Base-by-base conservation (phyloP, 2,888 invertebrate species). In the Drosophila anomalata region DNA sequence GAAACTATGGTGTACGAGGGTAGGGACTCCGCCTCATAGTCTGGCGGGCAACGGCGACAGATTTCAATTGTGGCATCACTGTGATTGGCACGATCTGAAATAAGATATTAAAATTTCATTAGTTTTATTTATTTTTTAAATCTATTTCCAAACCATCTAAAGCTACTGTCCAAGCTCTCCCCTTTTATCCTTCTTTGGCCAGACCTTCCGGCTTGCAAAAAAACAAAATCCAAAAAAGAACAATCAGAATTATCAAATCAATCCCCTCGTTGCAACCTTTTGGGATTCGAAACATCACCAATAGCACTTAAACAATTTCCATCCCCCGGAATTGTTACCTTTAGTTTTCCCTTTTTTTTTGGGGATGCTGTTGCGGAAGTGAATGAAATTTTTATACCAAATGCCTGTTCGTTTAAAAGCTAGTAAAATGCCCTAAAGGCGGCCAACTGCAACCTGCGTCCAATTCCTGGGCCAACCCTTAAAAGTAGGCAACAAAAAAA, bases 1-100 rank as follows among this genome's bases (percentile, higher is more conserved):
- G 94, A 94, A 48, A 94, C 94, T 58, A 94, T 92, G 4, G 94
- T 94, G 81, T 94, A 94, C 72, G 93, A 94, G 12, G 94, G 94
- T 66, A 94, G 87, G 1, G 93, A 93, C 75, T 94, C 94, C 3
- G 90, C 90, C 60, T 93, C 93, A 54, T 90, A 90, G 56, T 92
- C 92, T 0, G 87, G 79, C 8, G 89, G 89, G 51, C 91, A 91
- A 46, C 88, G 90, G 17, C 91, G 90, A n/a, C 91, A 89, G 50
- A 90, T 84, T 41, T 91, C 91, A 4, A 89, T 78, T 7, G 79
- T 76, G 11, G 87, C 78, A 36, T 91, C 90, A 20, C 77, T 78
- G 63, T 88, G 90, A 78, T 88, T 91, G 48, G 91, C 89, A 66
- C 93, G 91, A 85, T 93, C 93, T 93, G 92, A 5, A 92, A 92